Evolutionary conservation across 2,113 vertebrate genomes (phyloP).

Genomic region (Laterallus jamaicensis): DNA sequence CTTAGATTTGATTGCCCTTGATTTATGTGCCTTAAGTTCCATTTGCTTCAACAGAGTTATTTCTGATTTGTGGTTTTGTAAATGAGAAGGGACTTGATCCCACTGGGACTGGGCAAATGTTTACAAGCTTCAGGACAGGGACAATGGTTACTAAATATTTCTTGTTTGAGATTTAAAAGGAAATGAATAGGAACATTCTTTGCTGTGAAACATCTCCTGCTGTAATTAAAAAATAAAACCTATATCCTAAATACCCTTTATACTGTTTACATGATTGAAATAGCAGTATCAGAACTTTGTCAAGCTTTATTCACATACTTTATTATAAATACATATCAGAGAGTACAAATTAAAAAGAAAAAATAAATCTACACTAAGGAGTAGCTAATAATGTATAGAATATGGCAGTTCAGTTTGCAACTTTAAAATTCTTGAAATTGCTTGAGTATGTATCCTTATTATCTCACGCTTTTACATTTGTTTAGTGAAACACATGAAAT

Average conservation of each 20-base stretch:
- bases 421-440: neutral
- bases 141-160: neutral
- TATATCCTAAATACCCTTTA: slow-evolving; percentile 13
- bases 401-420: neutral
- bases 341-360: neutral
- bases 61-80: slow-evolving; percentile 32
- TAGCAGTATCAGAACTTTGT: slow-evolving; percentile 14
- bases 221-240: slow-evolving; percentile 23
- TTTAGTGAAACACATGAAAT: neutral
- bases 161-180: neutral
- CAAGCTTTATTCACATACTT: neutral
- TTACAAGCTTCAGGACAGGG: neutral
- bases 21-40: slow-evolving; percentile 30
- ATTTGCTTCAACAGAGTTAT: neutral
- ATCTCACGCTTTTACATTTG: neutral
- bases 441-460: neutral
- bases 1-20: neutral
- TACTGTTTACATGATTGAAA: neutral
- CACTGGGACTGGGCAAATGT: neutral
- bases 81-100: neutral
- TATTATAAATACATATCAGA: neutral
- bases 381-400: neutral
- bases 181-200: neutral
- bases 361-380: neutral
- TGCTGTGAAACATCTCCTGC: neutral